Conservation (phyloP, 2,888 invertebrate species). For the Ametastegia equiseti region DNA sequence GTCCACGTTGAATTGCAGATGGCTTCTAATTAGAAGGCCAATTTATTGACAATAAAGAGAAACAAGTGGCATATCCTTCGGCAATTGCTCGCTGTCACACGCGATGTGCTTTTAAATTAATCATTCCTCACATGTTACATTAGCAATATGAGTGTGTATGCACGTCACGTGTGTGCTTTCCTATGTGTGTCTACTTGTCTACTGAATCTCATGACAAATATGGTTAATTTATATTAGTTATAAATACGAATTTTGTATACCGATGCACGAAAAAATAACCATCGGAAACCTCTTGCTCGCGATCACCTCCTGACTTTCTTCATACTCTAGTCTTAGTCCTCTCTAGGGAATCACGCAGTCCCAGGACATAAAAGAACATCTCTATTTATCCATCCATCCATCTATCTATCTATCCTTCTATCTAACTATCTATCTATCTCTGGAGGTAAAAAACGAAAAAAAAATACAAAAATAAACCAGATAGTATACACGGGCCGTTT, state of each 20-base stretch:
- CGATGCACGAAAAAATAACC: background rate
- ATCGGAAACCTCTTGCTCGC: background rate
- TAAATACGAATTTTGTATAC: background rate
- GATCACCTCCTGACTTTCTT: background rate
- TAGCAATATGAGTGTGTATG: background rate
- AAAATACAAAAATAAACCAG: background rate
- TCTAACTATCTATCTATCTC: background rate
- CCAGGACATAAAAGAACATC: background rate
- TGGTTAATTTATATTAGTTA: slow-evolving; percentile 7
- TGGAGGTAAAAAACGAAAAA: background rate
- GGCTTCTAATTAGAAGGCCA: background rate
- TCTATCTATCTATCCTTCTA: background rate
- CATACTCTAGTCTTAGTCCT: background rate
- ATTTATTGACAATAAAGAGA: slow-evolving; percentile 5
- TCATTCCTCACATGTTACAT: background rate
- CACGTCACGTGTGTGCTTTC: background rate
- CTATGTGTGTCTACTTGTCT: background rate
- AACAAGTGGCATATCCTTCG: slow-evolving; percentile 11
- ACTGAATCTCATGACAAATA: background rate
- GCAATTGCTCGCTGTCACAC: background rate
- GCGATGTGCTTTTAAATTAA: slow-evolving; percentile 14
- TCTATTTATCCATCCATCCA: background rate
- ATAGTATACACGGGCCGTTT: background rate
- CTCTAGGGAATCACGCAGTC: slow-evolving; percentile 21
- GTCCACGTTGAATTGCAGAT: background rate